These are phyloP conservation scores for Cenopis cana DNA, from an alignment of 2,888 invertebrate genomes.

Conservation along the genomic window DNA sequence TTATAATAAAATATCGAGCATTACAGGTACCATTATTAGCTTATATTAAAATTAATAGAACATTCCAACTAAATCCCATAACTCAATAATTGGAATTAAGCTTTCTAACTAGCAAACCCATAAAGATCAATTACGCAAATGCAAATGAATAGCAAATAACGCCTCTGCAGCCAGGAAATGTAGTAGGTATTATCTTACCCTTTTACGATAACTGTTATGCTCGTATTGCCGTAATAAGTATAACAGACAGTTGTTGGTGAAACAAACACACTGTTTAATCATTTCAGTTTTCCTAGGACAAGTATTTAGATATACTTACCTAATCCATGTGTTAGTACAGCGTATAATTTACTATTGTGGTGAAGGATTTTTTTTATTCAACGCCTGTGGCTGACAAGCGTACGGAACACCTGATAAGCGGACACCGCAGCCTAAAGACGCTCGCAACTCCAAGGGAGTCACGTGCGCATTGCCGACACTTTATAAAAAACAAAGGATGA, in stretches of 20 bases:
- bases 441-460: no score
- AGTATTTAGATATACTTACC: not conserved
- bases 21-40: no score
- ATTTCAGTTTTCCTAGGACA: not conserved
- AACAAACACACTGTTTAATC: not conserved
- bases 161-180: conserved; percentile 1
- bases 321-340: no score
- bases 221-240: not conserved
- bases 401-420: no score
- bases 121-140: not conserved
- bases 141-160: not conserved
- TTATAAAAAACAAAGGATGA: no score
- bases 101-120: not conserved
- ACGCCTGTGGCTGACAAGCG: no score
- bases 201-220: conserved; percentile 4
- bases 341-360: not conserved
- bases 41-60: no score
- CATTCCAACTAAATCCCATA: not conserved
- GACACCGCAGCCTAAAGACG: no score
- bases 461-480: no score
- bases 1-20: no score
- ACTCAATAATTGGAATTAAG: not conserved
- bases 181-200: not conserved
- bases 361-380: no score
- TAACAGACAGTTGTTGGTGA: not conserved